A percentile compares a stretch with the other conserved stretches of the same genome.
Evolutionary conservation across 1,140 invertebrate species (phyloP).

Genomic region (Pissodes strobi): DNA sequence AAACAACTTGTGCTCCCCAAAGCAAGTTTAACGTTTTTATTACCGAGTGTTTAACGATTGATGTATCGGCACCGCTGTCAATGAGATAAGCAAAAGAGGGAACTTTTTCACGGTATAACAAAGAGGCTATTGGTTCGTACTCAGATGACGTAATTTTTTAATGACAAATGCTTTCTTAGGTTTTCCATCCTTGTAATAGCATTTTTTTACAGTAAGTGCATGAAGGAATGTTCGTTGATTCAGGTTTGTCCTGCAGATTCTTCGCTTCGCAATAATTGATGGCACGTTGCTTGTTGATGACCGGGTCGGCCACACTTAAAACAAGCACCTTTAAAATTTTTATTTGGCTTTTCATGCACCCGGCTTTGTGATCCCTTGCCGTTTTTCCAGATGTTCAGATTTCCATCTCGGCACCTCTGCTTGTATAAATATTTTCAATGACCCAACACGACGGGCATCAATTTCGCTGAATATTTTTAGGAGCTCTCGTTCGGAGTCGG

Average conservation of each 20-base stretch:
- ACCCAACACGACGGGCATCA: constrained; percentile 11
- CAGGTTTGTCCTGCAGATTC: background rate
- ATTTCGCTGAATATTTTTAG: constrained; percentile 20
- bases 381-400: background rate
- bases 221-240: background rate
- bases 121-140: background rate
- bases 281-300: background rate
- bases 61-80: background rate
- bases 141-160: background rate
- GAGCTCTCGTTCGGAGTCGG: constrained; percentile 13
- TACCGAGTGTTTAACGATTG: constrained; percentile 4
- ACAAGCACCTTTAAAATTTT: too few relatives aligned
- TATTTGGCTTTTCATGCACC: too few relatives aligned
- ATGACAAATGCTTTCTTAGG: constrained; percentile 1
- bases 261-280: background rate
- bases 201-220: constrained; percentile 6
- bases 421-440: background rate
- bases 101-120: background rate
- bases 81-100: background rate
- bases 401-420: background rate
- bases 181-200: constrained; percentile 10
- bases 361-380: background rate
- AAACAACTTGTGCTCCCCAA: constrained; percentile 12
- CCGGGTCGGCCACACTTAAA: background rate
- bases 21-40: background rate